Percentiles rank a stretch among this genome's conserved stretches.
Evolutionary conservation across 2,888 invertebrate genomes (phyloP).

Genomic region (Ptychoptera albimana): DNA sequence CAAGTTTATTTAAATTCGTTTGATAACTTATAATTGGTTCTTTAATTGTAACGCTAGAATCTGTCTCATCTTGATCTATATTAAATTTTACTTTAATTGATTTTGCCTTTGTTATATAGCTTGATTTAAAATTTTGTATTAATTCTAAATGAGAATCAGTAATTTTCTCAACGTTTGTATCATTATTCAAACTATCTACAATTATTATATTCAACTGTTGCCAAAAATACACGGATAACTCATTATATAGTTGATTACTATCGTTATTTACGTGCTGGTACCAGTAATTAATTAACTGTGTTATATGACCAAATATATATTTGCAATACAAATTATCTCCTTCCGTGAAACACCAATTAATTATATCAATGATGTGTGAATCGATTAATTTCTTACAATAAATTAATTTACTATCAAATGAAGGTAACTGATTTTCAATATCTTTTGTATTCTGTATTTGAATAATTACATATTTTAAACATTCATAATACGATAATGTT

Average conservation of each 20-base stretch:
- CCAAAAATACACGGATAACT: constrained; percentile 18
- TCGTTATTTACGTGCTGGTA: background rate
- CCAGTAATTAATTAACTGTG: background rate
- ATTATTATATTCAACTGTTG: constrained; percentile 17
- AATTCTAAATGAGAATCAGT: constrained; percentile 31
- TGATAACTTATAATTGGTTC: constrained; percentile 25
- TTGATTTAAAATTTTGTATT: constrained; percentile 20
- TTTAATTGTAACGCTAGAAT: constrained; percentile 6
- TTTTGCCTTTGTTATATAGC: constrained; percentile 27
- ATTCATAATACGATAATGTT: constrained; percentile 54
- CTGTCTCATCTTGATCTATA: constrained; percentile 16
- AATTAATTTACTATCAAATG: background rate
- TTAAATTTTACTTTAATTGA: constrained; percentile 39
- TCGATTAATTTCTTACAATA: constrained; percentile 14
- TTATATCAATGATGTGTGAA: constrained; percentile 22
- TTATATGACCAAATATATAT: constrained; percentile 25
- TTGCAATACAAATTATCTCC: constrained; percentile 25
- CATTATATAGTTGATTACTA: background rate
- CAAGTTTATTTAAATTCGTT: constrained; percentile 32
- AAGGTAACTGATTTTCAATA: background rate
- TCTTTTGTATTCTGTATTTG: constrained; percentile 31
- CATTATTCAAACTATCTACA: constrained; percentile 13
- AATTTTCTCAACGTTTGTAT: constrained; percentile 14
- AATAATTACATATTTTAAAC: constrained; percentile 41
- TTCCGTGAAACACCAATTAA: constrained; percentile 33